A percentile compares a stretch with the other conserved stretches of the same genome.
Conservation (phyloP, 2,797 vertebrate genomes). For the Phalanger gymnotis region DNA sequence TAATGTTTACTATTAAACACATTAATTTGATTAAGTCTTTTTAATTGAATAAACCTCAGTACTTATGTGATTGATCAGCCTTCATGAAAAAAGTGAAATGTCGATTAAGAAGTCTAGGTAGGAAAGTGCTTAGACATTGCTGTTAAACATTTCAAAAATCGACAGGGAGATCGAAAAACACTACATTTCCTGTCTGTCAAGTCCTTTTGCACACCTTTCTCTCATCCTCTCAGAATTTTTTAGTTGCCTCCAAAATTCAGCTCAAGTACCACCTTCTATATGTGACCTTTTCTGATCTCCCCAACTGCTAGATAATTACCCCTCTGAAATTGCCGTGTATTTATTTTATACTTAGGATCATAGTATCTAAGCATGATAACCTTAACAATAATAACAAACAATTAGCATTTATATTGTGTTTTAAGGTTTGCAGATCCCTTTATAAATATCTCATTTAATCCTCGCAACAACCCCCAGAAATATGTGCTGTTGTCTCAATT, state of each 20-base stretch:
- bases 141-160: constrained; percentile 4
- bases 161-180: background rate
- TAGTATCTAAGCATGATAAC: background rate
- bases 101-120: background rate
- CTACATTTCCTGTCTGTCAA: background rate
- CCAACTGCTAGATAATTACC: background rate
- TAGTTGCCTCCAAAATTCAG: background rate
- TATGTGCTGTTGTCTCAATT: background rate
- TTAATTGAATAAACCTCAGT: background rate
- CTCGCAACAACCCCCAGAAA: background rate
- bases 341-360: background rate
- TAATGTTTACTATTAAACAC: background rate
- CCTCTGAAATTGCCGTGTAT: background rate
- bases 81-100: background rate
- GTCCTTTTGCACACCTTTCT: background rate
- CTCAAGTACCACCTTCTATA: background rate
- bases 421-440: background rate
- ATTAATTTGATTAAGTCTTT: constrained; percentile 38
- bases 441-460: background rate
- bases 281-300: background rate
- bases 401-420: background rate
- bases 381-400: background rate
- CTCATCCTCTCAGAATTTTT: background rate
- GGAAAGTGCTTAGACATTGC: background rate
- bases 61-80: background rate